Evolutionary conservation across 2,888 invertebrate genomes (phyloP).

Genomic region (Baccha elongata): DNA sequence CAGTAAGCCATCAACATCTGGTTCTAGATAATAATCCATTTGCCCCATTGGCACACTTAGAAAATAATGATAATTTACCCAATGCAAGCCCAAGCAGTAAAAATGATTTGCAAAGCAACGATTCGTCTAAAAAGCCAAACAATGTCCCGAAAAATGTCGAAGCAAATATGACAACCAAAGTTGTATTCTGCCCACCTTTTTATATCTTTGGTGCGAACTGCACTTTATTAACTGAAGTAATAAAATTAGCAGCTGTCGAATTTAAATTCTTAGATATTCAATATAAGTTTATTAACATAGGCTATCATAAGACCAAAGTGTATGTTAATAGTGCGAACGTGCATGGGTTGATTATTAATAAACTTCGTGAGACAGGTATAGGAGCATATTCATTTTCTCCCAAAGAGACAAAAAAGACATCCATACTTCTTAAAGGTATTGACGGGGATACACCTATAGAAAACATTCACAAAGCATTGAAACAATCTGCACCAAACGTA

Average conservation of each 20-base stretch:
- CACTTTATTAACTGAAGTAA: background rate
- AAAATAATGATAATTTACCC: background rate
- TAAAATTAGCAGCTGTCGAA: background rate
- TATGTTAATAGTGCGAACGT: background rate
- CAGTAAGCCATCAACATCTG: background rate
- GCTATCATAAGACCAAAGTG: conserved; percentile 5
- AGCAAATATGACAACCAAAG: background rate
- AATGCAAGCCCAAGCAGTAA: background rate
- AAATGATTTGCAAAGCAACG: background rate
- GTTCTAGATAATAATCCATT: conserved; percentile 1
- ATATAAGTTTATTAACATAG: conserved; percentile 6
- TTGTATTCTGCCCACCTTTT: background rate
- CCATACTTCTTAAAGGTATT: conserved; percentile 11
- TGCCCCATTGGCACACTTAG: background rate
- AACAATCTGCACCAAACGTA: too few species aligned
- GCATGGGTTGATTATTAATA: conserved; percentile 2
- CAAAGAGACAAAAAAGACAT: conserved; percentile 12
- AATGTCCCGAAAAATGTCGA: background rate
- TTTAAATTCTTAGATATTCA: background rate
- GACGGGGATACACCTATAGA: too few species aligned
- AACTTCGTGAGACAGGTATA: conserved; percentile 7
- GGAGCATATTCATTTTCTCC: conserved; percentile 17
- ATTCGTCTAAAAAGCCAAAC: background rate
- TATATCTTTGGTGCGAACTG: conserved; percentile 6
- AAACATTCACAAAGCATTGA: too few species aligned